Percentiles rank a stretch among this genome's conserved stretches.
phyloP scores from a whole-genome alignment of 2,797 vertebrate genomes.

The Manis javanica region DNA sequence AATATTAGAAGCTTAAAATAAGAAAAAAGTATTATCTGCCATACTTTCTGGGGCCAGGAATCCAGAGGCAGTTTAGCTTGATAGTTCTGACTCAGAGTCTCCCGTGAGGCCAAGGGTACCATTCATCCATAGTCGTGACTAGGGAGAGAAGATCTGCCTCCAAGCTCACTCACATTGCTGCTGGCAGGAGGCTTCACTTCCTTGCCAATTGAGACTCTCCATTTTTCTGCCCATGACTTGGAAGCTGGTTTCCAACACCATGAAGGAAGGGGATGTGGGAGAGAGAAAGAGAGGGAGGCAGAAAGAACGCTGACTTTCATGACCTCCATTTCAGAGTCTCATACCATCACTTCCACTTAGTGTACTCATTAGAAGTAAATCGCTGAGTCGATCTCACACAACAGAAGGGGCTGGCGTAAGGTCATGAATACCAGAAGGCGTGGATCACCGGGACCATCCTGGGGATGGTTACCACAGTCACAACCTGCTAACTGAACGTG shows the following conservation, averaged over 20 bases:
- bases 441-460: not conserved
- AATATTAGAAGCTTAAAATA: conserved; percentile 27
- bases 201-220: not conserved
- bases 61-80: not conserved
- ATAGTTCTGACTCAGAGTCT: not conserved
- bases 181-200: not conserved
- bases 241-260: not conserved
- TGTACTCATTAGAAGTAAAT: not conserved
- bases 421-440: not conserved
- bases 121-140: not conserved
- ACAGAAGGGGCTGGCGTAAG: not conserved
- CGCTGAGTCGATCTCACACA: not conserved
- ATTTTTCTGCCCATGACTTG: not conserved
- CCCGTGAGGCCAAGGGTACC: rapidly evolving
- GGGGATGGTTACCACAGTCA: not conserved
- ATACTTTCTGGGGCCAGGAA: not conserved
- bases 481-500: not conserved
- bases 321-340: not conserved
- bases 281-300: too few species aligned
- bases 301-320: not conserved
- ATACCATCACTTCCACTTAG: not conserved
- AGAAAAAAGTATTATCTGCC: not conserved
- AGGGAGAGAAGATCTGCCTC: not conserved
- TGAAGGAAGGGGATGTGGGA: not conserved
- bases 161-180: not conserved